A percentile compares a stretch with the other conserved stretches of the same genome.
phyloP scores from a whole-genome alignment of 2,113 vertebrate species.

The Triplophysa siluroides region DNA sequence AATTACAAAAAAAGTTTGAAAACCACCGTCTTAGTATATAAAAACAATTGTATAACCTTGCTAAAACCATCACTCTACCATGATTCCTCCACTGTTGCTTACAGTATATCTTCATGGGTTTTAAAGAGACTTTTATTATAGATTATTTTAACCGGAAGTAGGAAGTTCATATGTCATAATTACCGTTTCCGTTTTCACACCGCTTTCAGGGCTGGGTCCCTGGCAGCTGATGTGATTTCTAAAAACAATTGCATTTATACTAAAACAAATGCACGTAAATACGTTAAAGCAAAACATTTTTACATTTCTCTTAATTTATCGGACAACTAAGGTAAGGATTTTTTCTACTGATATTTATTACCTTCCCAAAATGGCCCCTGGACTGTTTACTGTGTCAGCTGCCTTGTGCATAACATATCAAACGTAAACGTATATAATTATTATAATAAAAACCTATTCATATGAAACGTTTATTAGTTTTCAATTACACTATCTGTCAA shows the following conservation, averaged over 20 bases:
- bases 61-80: too few species aligned
- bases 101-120: too few species aligned
- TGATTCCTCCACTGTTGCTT: too few species aligned
- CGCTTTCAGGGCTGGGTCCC: slow-evolving; percentile 26
- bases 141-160: not conserved
- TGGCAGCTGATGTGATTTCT: slow-evolving; percentile 28
- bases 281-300: not conserved
- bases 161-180: not conserved
- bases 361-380: not conserved
- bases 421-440: not conserved
- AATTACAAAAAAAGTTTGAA: too few species aligned
- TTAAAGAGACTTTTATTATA: slow-evolving; percentile 24
- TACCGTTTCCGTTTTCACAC: not conserved
- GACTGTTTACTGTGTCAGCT: slow-evolving; percentile 16
- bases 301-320: not conserved
- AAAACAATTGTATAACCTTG: too few species aligned
- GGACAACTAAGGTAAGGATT: not conserved
- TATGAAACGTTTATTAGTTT: not conserved
- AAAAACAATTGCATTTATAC: not conserved
- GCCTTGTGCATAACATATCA: not conserved
- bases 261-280: not conserved
- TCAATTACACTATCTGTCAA: not conserved
- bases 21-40: too few species aligned
- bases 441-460: not conserved
- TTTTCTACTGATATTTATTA: not conserved